Conservation (phyloP, 2,113 vertebrate genomes). For the Tonatia bakeri region DNA sequence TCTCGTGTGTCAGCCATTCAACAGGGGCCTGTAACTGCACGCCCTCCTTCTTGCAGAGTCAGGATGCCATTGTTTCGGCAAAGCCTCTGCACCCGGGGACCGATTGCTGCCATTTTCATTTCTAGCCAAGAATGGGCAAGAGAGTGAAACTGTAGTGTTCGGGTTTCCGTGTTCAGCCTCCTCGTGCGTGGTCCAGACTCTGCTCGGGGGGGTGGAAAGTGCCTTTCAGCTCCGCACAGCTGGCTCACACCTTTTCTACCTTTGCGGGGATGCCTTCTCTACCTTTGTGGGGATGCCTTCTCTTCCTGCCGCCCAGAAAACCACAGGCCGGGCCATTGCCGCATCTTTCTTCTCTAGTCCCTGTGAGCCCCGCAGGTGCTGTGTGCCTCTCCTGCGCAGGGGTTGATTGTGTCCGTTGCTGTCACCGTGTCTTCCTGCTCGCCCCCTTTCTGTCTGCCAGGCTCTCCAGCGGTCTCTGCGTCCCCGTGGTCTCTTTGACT, state of each 20-base stretch:
- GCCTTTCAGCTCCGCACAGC: background rate
- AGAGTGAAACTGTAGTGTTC: background rate
- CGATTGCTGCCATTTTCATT: background rate
- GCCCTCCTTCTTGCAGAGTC: background rate
- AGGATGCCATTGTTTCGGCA: background rate
- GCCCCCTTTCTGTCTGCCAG: background rate
- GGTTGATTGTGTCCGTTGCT: background rate
- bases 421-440: background rate
- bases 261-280: background rate
- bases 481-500: background rate
- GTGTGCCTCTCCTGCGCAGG: background rate
- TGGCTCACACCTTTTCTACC: background rate
- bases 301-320: background rate
- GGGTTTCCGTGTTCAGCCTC: background rate
- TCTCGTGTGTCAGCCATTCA: background rate
- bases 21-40: background rate
- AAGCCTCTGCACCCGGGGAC: background rate
- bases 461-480: background rate
- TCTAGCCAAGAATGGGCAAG: background rate
- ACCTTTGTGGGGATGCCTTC: background rate
- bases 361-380: accelerated
- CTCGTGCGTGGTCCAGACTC: background rate
- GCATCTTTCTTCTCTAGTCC: background rate
- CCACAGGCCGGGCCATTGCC: background rate
- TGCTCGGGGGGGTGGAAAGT: background rate